Conservation (phyloP, 2,797 vertebrate species). For the Poeciliopsis presidionis region DNA sequence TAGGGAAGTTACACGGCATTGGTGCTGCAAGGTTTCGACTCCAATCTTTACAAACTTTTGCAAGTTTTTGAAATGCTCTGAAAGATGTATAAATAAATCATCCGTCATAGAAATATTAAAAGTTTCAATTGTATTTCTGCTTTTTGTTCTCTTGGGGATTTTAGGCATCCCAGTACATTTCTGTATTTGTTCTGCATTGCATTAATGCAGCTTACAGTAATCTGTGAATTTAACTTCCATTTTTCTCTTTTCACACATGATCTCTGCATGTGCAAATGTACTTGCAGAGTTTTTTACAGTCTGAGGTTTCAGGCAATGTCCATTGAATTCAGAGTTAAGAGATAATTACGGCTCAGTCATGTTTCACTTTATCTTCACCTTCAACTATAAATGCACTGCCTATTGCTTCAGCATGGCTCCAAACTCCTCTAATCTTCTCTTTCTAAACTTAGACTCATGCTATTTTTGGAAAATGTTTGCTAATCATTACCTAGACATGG, state of each 20-base stretch:
- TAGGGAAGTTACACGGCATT: neutral
- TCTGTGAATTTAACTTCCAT: neutral
- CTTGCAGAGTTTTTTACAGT: neutral
- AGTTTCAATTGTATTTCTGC: neutral
- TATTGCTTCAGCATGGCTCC: neutral
- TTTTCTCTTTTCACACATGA: neutral
- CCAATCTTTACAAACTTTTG: neutral
- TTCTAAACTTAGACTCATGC: neutral
- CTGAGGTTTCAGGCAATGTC: neutral
- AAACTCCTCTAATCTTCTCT: neutral
- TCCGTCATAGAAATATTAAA: neutral
- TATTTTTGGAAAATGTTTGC: slow-evolving; percentile 4
- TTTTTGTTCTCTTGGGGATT: neutral
- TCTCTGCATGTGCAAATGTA: neutral
- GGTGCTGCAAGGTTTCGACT: neutral
- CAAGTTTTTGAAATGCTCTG: neutral
- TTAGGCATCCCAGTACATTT: neutral
- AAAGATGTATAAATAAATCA: neutral
- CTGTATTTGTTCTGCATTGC: neutral
- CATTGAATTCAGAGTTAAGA: neutral
- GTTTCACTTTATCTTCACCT: neutral
- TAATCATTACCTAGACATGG: neutral
- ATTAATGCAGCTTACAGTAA: neutral
- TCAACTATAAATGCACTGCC: neutral
- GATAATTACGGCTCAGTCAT: neutral